Evolutionary conservation across 2,797 vertebrate species (phyloP), one percentile per base, ranked within the genome.

Genomic region (Tinamus major): DNA sequence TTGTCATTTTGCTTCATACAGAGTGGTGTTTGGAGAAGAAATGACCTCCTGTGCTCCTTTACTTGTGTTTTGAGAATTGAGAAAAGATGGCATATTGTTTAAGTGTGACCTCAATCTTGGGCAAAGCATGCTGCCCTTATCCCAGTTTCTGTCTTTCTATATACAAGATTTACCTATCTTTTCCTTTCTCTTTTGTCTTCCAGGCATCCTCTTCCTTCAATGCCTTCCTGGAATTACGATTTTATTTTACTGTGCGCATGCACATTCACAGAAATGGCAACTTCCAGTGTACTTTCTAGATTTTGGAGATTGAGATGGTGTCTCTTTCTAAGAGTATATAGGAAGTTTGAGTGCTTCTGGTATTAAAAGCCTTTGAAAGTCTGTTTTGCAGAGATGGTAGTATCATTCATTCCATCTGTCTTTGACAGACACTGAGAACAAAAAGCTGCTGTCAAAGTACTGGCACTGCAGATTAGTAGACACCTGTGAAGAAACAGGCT

Each of bases 101-200:
- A 61, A 17, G 23, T 9, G 2, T 39, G 8, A 70, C 3, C 7
- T 78, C 37, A 42, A 3, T 55, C 17, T 59, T 13, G 1, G 8
- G 17, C 56, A 67, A 85, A 69, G 8, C 15, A 42, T 42, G 5
- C 6, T 1, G 10, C 24, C 16, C 6, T 74, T 75, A 62, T 77
- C 17, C n/a, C 6, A 42, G 13, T 7, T 85, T 27, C 6, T 65
- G 2, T 14, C 67, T 41, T 33, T 79, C 2, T 76, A 8, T 21
- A 10, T 33, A 11, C 3, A 48, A 3, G 15, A 39, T 27, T 78
- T 81, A n/a, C 10, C 70, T 63, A 3, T 26, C 62, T 13, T 65
- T 67, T 62, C 9, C 2, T 8, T 23, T 0, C 3, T 20, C 4
- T n/a, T 63, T 39, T 17, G 5, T 3, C 12, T 55, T 35, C 6